Conservation (phyloP, 1,140 invertebrate genomes). For the Bradynema listronoti region DNA sequence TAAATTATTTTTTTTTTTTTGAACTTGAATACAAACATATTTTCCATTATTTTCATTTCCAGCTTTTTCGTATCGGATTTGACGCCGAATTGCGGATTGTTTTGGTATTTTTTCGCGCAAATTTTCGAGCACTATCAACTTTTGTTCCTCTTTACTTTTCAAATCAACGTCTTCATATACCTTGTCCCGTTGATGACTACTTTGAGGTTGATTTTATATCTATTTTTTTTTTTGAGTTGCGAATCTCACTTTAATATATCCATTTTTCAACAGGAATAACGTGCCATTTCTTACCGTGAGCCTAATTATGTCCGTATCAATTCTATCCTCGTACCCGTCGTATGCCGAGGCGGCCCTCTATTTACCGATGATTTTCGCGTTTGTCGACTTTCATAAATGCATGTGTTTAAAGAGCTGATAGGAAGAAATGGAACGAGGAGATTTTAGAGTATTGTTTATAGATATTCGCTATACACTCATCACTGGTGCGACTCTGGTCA, state of each 20-base stretch:
- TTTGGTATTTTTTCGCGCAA: conserved; percentile 99
- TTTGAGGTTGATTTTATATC: conserved; percentile 63
- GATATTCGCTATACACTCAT: conserved; percentile 78
- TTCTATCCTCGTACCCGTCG: conserved; percentile 94
- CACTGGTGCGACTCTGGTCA: conserved; percentile 77
- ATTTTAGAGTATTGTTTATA: conserved; percentile 47
- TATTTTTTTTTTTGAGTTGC: conserved; percentile 18
- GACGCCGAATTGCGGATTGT: conserved; percentile 90
- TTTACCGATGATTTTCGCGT: conserved; percentile 70
- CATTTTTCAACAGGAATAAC: conserved; percentile 65
- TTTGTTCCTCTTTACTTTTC: conserved; percentile 90
- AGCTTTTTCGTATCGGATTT: conserved; percentile 74
- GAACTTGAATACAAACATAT: too few species aligned
- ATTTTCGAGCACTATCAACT: conserved; percentile 97
- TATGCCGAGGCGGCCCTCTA: conserved; percentile 84
- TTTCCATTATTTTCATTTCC: too few species aligned
- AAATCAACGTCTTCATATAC: conserved; percentile 89
- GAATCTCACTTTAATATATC: too few species aligned
- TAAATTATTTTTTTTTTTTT: conserved; percentile 63
- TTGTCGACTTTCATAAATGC: conserved; percentile 82
- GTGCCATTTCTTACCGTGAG: conserved; percentile 77
- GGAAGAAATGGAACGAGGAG: neutral
- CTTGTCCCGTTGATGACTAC: conserved; percentile 77
- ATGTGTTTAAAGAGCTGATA: conserved; percentile 44
- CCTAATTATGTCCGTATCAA: conserved; percentile 74